Evolutionary conservation across 2,113 vertebrate genomes (phyloP).

Genomic region (Clarias gariepinus): DNA sequence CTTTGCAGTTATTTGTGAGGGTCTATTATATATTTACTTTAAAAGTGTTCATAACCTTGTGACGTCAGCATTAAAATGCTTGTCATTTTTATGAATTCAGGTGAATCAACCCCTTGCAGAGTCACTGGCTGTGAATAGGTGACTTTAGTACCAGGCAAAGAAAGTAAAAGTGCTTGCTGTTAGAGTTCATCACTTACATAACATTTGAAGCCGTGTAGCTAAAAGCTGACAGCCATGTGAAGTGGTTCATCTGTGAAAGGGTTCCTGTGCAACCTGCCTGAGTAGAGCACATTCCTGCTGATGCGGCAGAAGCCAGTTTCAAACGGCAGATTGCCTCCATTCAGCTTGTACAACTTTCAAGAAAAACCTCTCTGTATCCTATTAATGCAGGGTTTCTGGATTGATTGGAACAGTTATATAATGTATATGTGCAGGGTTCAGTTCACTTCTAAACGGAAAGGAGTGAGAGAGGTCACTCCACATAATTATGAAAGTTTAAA

Average conservation of each 20-base stretch:
- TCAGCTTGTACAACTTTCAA: not conserved
- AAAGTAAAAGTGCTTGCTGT: constrained; percentile 8
- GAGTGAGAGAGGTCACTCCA: not conserved
- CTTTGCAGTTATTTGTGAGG: not conserved
- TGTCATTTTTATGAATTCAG: not conserved
- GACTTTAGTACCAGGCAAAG: constrained; percentile 7
- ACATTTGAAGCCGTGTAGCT: constrained; percentile 1
- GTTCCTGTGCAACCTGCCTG: not conserved
- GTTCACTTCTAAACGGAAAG: not conserved
- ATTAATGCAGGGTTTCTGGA: not conserved
- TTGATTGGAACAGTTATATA: not conserved
- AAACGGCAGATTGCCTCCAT: not conserved
- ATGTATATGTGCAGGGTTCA: not conserved
- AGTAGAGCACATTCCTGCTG: constrained; percentile 2
- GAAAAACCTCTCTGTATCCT: not conserved
- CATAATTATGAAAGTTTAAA: not conserved
- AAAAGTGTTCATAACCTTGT: not conserved
- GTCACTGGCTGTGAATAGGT: not conserved
- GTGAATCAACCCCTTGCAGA: not conserved
- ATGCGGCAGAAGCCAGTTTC: constrained; percentile 3
- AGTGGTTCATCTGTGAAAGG: constrained; percentile 11
- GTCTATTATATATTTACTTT: not conserved
- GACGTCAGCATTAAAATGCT: not conserved
- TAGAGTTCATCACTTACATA: constrained; percentile 11
- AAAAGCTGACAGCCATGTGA: not conserved